Evolutionary conservation across 2,888 invertebrate genomes (phyloP), one percentile per base, ranked within the genome.

Genomic region (Crossocerus cetratus): DNA sequence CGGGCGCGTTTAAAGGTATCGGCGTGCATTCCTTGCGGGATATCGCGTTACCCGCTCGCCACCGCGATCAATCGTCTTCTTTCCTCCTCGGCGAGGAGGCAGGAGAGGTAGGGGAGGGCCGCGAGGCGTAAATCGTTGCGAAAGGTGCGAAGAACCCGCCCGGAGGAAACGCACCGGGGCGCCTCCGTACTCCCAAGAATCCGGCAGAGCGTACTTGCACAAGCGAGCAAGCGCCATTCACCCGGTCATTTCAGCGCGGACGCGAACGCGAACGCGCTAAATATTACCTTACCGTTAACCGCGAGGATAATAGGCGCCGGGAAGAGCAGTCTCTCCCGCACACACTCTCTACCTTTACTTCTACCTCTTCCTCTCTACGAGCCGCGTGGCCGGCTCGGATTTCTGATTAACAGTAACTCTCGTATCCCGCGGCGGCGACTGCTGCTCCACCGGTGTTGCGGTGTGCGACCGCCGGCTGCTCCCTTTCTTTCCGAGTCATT

Each of bases 11-110:
- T 76, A 77, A 72, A 80, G 72, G 76, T 72, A 75, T 78, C 69
- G 74, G 44, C 68, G 63, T 49, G 78, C 80, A 84, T 84, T 84
- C 81, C 80, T 82, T 76, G 80, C 78, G 81, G 80, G 77, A 77
- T 82, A 83, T 86, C 81, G 74, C 68, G 75, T 84, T 83, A 78
- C 83, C 73, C 68, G 53, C 32, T 32, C 76, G 60, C 56, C 74
- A 76, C 72, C 65, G 45, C 55, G 70, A 76, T 71, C 73, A 73
- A 73, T 70, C 73, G 73, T 54, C 32, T 32, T 32, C 32, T 32
- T 32, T 32, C 32, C 32, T 32, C 32, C 11, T 32, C 32, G 32
- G n/a, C n/a, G n/a, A n/a, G n/a, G n/a, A n/a, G n/a, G n/a, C n/a
- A n/a, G n/a, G n/a, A n/a, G n/a, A n/a, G n/a, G n/a, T n/a, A n/a